Base-by-base conservation (phyloP, 2,797 vertebrate genomes). In the Melanotaenia pygmaea region DNA sequence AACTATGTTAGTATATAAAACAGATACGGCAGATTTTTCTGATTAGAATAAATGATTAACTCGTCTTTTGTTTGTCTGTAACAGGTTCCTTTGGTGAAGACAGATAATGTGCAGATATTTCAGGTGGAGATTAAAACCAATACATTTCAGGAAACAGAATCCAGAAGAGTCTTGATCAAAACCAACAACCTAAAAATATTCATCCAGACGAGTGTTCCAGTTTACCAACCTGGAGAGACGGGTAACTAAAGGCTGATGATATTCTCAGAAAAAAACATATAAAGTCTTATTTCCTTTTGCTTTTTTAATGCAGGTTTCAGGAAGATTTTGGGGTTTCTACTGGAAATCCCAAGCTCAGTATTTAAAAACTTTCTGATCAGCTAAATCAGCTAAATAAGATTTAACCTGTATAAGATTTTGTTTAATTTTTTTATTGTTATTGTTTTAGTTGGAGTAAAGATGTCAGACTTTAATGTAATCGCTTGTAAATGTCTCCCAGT, bases 151-250 rank as follows among this genome's bases (percentile, higher is more conserved):
- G 94, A 94, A 69, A 90, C 2, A 20, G 93, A 88, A 28, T 80
- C 78, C 50, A 95, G 86, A 20, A 92, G 80, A 0, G 92, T 97
- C 61, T 3, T 93, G 64, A 74, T 97, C 63, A 84, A 79, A 84
- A 76, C 81, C 1, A 35, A 79, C 24, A 26, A 84, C 1, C 90
- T 79, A 28, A 45, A 95, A 67, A 86, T 92, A 12, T 96, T 97
- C 38, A 0, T 96, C 50, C 96, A 97, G 84, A 96, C 95, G 0
- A 96, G 97, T 84, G 96, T 96, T 87, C 91, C 95, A 10, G 92
- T 96, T 90, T 97, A 97, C 90, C 95, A 93, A 68, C 95, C 95
- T 0, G 92, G 71, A 60, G 95, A 97, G 81, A 93, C 79, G 80
- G 94, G 74, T 76, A 26, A 26, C 26, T 26, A 26, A 26, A 65